Evolutionary conservation across 2,113 vertebrate species (phyloP).

Genomic region (Grammatotria lemairii): DNA sequence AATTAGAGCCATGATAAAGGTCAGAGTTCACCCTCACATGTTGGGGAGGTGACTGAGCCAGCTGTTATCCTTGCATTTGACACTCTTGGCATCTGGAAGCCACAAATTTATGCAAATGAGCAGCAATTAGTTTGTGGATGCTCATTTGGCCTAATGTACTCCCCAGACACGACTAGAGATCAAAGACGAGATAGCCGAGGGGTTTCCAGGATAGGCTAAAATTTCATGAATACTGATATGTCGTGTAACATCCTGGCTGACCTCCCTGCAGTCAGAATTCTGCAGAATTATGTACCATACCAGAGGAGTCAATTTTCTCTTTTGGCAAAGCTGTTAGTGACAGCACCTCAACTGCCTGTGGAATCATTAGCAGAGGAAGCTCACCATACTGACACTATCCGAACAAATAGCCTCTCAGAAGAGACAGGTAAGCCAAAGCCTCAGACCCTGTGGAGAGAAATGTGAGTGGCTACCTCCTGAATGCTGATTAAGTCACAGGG

Average conservation of each 20-base stretch:
- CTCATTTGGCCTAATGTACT: constrained; percentile 29
- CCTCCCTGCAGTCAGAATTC: neutral
- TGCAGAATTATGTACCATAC: neutral
- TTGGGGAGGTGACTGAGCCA: neutral
- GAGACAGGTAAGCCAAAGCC: constrained; percentile 28
- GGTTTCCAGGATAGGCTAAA: neutral
- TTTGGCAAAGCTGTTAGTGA: constrained; percentile 14
- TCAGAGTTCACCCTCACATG: neutral
- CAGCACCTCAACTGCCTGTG: constrained; percentile 9
- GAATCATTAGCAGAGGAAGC: constrained; percentile 40
- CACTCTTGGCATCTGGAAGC: constrained; percentile 15
- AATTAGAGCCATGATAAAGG: neutral
- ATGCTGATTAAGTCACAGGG: constrained; percentile 27
- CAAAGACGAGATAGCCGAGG: neutral
- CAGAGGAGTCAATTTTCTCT: constrained; percentile 19
- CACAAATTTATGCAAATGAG: constrained; percentile 32
- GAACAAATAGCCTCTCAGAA: constrained; percentile 41
- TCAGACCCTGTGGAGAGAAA: neutral
- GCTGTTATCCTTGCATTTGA: constrained; percentile 8
- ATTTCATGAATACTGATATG: constrained; percentile 16
- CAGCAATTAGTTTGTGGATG: constrained; percentile 1
- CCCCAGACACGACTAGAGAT: constrained; percentile 19
- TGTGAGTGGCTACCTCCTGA: neutral
- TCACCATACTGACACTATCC: constrained; percentile 25
- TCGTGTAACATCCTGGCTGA: neutral